Evolutionary conservation across 2,888 invertebrate genomes (phyloP), one percentile per base, ranked within the genome.

Genomic region (Oscheius onirici): DNA sequence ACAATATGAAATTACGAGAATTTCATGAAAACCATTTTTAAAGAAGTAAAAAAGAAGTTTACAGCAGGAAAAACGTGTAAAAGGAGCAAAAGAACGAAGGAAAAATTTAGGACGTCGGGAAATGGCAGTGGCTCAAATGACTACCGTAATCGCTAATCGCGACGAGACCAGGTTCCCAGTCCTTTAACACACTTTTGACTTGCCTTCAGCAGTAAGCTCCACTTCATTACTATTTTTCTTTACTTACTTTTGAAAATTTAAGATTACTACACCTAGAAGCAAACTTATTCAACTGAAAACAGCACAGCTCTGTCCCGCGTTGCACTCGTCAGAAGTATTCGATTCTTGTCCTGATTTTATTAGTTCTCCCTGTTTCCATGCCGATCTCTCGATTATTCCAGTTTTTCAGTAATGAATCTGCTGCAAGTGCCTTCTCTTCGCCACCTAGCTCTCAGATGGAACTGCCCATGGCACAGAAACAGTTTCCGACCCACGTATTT

Each of bases 401-500:
- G 6, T 2, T 44, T 61, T 44, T 24, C 22, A 43, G 28, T 46
- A n/a, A 63, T 63, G 63, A 49, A 75, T 71, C 26, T 76, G 6
- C 69, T 73, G 43, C 72, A 60, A 51, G 51, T 55, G 28, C 65
- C 72, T 24, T n/a, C 66, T 0, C 41, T 79, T 5, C 65, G 34
- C 15, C 69, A 73, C 24, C 65, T 74, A 54, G 49, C 83, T 5
- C 76, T 85, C 46, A 82, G 85, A 44, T 80, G 78, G 79, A 85
- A 85, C 67, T 85, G 85, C 57, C 85, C 85, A 6, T 85, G 85
- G 85, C 83, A 84, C 57, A 69, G 85, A 46, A 83, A 75, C 76
- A 85, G 81, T 69, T 84, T 82, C 73, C 78, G 83, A 0, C 84
- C 85, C 24, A 77, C 78, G 70, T 80, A 77, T 61, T 85, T 85